Evolutionary conservation across 2,797 vertebrate species (phyloP).

Genomic region (Rhinatrema bivittatum): DNA sequence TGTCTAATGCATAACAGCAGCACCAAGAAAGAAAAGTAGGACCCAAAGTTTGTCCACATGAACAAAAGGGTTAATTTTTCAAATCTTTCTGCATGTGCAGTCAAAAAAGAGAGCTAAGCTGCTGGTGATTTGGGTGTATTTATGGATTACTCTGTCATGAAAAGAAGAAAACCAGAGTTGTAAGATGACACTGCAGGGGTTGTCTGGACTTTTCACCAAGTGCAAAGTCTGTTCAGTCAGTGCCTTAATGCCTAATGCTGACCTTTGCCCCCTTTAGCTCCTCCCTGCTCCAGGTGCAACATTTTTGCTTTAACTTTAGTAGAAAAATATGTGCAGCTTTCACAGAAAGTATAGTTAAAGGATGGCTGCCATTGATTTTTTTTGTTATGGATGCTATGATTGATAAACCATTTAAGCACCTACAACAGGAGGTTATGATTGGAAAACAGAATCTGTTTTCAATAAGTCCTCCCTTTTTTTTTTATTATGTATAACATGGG

Average conservation of each 20-base stretch:
- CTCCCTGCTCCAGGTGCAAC: conserved; percentile 80
- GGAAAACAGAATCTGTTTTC: too few relatives aligned
- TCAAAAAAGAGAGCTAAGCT: conserved; percentile 70
- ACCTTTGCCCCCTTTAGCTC: conserved; percentile 69
- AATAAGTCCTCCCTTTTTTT: too few relatives aligned
- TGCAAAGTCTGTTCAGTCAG: conserved; percentile 69
- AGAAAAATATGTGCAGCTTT: too few relatives aligned
- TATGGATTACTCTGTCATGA: conserved; percentile 73
- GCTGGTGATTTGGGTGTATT: conserved; percentile 69
- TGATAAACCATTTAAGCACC: too few relatives aligned
- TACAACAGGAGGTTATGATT: too few relatives aligned
- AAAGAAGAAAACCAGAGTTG: conserved; percentile 64
- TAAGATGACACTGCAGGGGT: conserved; percentile 67
- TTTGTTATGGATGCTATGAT: too few relatives aligned
- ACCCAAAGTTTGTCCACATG: conserved; percentile 9
- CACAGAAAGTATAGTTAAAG: not conserved
- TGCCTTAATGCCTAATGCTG: conserved; percentile 58
- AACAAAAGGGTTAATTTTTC: conserved; percentile 75
- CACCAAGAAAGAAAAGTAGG: not conserved
- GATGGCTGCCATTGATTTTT: too few relatives aligned
- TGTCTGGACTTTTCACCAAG: conserved; percentile 68
- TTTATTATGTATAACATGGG: too few relatives aligned
- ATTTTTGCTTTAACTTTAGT: conserved; percentile 39
- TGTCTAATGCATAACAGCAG: not conserved
- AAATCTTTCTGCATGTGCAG: conserved; percentile 58